phyloP scores from a whole-genome alignment of 1,140 invertebrate species.

The Pentalonia nigronervosa region DNA sequence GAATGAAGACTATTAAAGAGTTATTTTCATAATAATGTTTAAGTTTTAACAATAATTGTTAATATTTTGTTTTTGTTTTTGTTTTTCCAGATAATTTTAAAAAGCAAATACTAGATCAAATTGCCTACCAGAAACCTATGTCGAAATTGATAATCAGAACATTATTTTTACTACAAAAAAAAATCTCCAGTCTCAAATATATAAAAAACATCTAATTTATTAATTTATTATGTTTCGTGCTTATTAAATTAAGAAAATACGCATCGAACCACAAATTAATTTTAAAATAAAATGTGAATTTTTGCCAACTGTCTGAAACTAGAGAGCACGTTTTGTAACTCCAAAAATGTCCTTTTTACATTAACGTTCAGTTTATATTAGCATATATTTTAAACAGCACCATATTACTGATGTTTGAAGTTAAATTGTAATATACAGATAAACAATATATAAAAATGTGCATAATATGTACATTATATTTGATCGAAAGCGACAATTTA shows the following conservation, averaged over 20 bases:
- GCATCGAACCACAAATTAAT: not conserved
- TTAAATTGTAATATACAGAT: too few relatives aligned
- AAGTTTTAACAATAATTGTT: not conserved
- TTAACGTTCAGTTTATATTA: too few relatives aligned
- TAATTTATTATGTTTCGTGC: not conserved
- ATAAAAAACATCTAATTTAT: not conserved
- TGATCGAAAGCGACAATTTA: too few relatives aligned
- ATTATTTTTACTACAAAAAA: not conserved
- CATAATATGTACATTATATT: too few relatives aligned
- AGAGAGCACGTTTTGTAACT: too few relatives aligned
- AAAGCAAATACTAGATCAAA: not conserved
- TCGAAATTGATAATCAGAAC: not conserved
- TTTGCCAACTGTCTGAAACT: too few relatives aligned
- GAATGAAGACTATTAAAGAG: not conserved
- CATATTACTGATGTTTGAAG: too few relatives aligned
- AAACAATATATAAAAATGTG: too few relatives aligned
- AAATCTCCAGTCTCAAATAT: not conserved
- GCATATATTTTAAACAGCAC: too few relatives aligned
- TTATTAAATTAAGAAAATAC: not conserved
- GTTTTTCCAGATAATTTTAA: not conserved
- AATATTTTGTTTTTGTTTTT: not conserved
- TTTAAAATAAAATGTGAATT: not conserved
- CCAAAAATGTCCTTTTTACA: too few relatives aligned
- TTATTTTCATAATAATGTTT: not conserved
- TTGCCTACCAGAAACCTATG: not conserved